phyloP scores from a whole-genome alignment of 1,140 invertebrate genomes.

The Geopemphigus sp. region DNA sequence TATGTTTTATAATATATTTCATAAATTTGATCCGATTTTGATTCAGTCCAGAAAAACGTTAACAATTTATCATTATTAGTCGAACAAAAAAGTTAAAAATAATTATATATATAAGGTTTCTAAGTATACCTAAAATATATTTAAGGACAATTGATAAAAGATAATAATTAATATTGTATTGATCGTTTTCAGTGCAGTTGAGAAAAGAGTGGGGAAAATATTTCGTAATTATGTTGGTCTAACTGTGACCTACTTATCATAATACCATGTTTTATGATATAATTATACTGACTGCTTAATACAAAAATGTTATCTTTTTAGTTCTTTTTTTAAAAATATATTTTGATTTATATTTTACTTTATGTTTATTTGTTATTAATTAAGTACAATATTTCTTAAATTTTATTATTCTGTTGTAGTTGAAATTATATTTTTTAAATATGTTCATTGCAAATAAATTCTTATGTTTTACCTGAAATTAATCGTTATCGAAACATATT shows the following conservation, averaged over 20 bases:
- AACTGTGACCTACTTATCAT: slow-evolving; percentile 42
- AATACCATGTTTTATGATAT: background rate
- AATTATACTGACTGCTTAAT: no score
- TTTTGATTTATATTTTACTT: no score
- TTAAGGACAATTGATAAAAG: no score
- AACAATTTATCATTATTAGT: no score
- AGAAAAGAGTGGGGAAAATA: background rate
- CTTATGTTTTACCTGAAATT: background rate
- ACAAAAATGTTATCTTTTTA: slow-evolving; percentile 13
- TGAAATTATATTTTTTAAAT: no score
- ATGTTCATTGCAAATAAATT: background rate
- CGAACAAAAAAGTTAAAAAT: no score
- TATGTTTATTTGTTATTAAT: background rate
- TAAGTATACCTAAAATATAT: no score
- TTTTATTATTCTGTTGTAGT: background rate
- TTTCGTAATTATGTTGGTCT: slow-evolving; percentile 10
- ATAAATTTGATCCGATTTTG: no score
- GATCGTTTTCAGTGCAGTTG: background rate
- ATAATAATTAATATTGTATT: no score
- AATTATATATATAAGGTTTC: no score
- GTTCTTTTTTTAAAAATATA: background rate
- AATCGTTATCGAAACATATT: background rate
- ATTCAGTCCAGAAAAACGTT: no score
- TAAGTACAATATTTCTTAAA: background rate
- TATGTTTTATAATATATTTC: no score